Evolutionary conservation across 2,888 invertebrate species (phyloP), one percentile per base, ranked within the genome.

Genomic region (Pimpla rufipes): DNA sequence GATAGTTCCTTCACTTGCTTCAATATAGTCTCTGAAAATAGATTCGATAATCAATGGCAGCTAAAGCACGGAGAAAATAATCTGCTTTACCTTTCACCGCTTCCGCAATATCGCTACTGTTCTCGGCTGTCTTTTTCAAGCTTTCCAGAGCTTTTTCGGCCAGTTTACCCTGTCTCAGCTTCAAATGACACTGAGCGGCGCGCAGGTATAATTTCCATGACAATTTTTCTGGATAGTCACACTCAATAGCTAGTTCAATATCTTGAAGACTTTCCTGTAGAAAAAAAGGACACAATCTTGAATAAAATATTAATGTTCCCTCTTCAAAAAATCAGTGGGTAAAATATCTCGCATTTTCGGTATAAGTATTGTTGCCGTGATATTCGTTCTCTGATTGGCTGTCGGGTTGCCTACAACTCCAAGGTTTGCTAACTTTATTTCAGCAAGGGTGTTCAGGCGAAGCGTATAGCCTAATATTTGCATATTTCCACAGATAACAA

Each of bases 151-250:
- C 90, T 7, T 88, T 83, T 23, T 90, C 83, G 0, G 95, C 95
- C 18, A 93, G 90, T 0, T 91, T 90, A 45, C 87, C 90, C 45
- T 94, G 91, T 1, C 93, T 92, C 67, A 96, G 89, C 89, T 95
- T 95, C 18, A 94, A 93, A 85, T 94, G 94, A 91, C 97, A 97
- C 87, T 96, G 95, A 0, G 95, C 95, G 87, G 95, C 94, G 29
- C 97, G 94, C 18, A 96, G 92, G 73, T 95, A 93, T 74, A 97
- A 93, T 93, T 97, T 97, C 88, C 95, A 95, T 40, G 93, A 93
- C 68, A 95, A 93, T 78, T 95, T 94, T 50, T 93, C 89, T 0
- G 97, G 96, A 90, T 96, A 97, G 10, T 95, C 94, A 85, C 94
- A 93, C 47, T 94, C 92, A 11, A 96, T 91, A 0, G 96, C 96